phyloP scores from a whole-genome alignment of 1,140 invertebrate species.

The Sarcophaga bullata region DNA sequence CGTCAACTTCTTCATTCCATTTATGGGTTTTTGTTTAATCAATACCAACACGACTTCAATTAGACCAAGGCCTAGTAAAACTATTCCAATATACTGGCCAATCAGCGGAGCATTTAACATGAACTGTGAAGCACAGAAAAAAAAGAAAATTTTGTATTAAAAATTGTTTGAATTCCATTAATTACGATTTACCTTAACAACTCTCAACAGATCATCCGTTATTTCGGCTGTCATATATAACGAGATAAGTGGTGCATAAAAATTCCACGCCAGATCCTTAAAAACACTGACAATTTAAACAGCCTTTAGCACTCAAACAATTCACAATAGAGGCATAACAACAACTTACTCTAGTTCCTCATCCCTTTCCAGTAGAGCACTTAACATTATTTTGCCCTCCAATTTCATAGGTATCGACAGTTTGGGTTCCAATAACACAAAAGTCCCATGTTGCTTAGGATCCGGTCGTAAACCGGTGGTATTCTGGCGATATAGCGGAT shows the following conservation, averaged over 20 bases:
- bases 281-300: conserved; percentile 67
- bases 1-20: conserved; percentile 49
- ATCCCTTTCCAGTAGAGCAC: conserved; percentile 72
- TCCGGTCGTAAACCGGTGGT: conserved; percentile 78
- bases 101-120: conserved; percentile 65
- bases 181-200: conserved; percentile 65
- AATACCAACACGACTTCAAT: conserved; percentile 62
- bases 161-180: background rate
- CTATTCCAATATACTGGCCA: conserved; percentile 66
- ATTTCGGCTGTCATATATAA: conserved; percentile 73
- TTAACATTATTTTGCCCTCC: conserved; percentile 76
- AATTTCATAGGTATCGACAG: conserved; percentile 76
- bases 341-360: conserved; percentile 69
- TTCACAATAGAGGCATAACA: conserved; percentile 54
- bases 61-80: conserved; percentile 65
- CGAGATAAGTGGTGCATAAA: conserved; percentile 73
- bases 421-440: conserved; percentile 77
- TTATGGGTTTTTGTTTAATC: conserved; percentile 54
- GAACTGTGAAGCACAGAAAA: conserved; percentile 25
- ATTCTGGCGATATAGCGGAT: conserved; percentile 71
- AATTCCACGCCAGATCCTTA: conserved; percentile 65
- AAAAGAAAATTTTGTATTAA: conserved; percentile 26
- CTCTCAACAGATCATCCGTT: conserved; percentile 67
- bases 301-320: too few relatives aligned
- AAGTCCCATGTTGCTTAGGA: conserved; percentile 74